Conservation (phyloP, 2,113 vertebrate genomes). For the Ia io region DNA sequence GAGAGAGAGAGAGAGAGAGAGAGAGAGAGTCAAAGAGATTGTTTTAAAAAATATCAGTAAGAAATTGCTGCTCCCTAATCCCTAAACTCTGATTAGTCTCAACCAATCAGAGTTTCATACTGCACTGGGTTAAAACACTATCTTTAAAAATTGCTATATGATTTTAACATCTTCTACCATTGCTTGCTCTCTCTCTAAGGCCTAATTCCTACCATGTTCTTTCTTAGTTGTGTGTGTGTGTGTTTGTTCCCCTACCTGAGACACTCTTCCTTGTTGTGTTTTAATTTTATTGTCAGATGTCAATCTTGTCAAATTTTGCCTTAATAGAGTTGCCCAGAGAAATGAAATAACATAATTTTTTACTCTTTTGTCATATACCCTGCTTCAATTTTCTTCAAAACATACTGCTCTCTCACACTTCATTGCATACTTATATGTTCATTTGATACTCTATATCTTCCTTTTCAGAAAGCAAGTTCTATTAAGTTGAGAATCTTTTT, state of each 20-base stretch:
- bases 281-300: neutral
- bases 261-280: neutral
- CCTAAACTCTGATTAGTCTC: neutral
- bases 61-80: rapidly evolving
- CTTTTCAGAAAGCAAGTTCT: neutral
- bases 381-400: neutral
- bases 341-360: neutral
- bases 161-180: neutral
- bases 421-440: neutral
- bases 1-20: too few species aligned
- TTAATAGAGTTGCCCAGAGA: neutral
- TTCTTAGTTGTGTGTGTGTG: neutral
- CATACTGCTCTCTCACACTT: neutral
- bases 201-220: neutral
- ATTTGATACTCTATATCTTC: neutral
- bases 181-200: neutral
- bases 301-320: neutral
- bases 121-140: neutral
- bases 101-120: neutral
- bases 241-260: neutral
- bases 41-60: neutral
- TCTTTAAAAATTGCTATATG: neutral
- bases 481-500: neutral
- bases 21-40: neutral
- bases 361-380: neutral